These are phyloP conservation scores for Nymphalis urticae DNA, from an alignment of 2,888 invertebrate species.

Conservation along the genomic window DNA sequence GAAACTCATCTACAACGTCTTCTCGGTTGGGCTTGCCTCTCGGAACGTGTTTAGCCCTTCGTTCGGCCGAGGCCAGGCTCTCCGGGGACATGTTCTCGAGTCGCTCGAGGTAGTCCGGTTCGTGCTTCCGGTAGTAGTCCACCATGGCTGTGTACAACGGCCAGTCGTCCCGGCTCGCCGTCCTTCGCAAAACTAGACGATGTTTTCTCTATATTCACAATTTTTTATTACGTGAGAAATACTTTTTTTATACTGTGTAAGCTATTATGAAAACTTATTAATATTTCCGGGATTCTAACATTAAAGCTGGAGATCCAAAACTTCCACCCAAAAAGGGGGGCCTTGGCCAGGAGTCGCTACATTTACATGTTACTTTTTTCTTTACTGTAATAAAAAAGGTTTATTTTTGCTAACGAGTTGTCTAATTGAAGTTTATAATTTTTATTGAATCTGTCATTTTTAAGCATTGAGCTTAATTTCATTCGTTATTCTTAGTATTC, in stretches of 20 bases:
- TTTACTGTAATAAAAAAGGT: no score
- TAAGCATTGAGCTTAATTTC: no score
- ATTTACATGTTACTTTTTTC: no score
- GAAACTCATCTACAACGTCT: constrained; percentile 60
- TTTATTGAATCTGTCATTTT: no score
- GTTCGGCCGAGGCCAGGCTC: constrained; percentile 16
- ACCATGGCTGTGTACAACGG: constrained; percentile 62
- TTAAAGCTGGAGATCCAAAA: no score
- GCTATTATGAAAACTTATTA: no score
- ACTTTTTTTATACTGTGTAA: not conserved
- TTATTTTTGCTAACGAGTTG: no score
- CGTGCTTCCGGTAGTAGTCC: constrained; percentile 56
- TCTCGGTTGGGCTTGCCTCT: constrained; percentile 46
- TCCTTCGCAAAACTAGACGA: constrained; percentile 58
- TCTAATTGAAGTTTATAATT: no score
- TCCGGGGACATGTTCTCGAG: constrained; percentile 53
- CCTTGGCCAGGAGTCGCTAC: no score
- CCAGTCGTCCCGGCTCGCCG: constrained; percentile 57
- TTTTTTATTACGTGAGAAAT: not conserved
- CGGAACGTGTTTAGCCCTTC: constrained; percentile 34
- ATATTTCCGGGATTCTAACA: not conserved
- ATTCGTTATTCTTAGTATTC: no score
- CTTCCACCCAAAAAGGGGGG: no score
- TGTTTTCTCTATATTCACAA: constrained; percentile 64
- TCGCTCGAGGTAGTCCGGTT: constrained; percentile 54